Evolutionary conservation across 2,888 invertebrate species (phyloP).

Genomic region (Epirrhoe tristata): DNA sequence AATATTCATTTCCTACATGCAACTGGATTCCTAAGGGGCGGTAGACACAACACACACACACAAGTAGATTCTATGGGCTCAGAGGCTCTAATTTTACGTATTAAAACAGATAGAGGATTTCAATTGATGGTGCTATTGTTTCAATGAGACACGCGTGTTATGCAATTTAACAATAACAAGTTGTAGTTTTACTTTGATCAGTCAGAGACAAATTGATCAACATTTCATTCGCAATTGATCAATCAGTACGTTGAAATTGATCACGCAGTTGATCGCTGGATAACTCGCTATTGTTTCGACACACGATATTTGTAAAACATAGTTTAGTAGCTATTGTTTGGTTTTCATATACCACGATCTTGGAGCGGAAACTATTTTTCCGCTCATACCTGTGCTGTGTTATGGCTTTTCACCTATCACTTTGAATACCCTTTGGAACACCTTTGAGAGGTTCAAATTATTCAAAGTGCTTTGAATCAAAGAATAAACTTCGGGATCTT

Average conservation of each 20-base stretch:
- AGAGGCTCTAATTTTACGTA: too few relatives aligned
- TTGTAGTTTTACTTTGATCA: slow-evolving; percentile 15
- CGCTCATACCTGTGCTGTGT: not conserved
- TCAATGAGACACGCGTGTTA: not conserved
- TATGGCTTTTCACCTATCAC: not conserved
- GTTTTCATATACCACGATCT: not conserved
- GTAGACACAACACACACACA: too few relatives aligned
- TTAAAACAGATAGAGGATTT: too few relatives aligned
- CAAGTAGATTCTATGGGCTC: too few relatives aligned
- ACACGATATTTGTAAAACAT: slow-evolving; percentile 42
- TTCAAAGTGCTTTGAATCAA: too few relatives aligned
- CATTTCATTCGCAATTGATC: slow-evolving; percentile 19
- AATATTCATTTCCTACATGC: too few relatives aligned
- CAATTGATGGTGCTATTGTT: too few relatives aligned
- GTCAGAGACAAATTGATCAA: slow-evolving; percentile 32
- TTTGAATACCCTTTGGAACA: not conserved
- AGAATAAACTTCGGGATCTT: too few relatives aligned
- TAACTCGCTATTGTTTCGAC: not conserved
- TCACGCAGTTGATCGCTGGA: not conserved
- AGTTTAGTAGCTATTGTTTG: not conserved
- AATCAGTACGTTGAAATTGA: slow-evolving; percentile 8
- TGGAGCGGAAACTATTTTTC: not conserved
- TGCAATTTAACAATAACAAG: slow-evolving; percentile 15
- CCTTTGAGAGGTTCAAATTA: too few relatives aligned
- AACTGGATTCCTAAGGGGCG: too few relatives aligned